Percentiles rank a stretch among this genome's conserved stretches.
Conservation (phyloP, 1,140 invertebrate species). For the Nephila pilipes region DNA sequence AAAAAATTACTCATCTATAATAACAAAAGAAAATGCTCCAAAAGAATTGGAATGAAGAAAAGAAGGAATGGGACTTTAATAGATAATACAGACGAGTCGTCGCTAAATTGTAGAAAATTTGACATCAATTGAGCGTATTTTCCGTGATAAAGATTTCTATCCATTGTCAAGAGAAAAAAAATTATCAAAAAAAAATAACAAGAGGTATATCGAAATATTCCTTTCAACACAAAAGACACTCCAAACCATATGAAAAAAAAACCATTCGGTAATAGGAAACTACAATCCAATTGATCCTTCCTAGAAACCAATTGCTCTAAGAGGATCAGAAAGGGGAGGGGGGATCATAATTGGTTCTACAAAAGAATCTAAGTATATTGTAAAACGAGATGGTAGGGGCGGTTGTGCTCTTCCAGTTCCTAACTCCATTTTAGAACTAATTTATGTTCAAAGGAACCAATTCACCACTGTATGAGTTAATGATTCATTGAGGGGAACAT, state of each 20-base stretch:
- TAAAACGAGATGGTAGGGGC: slow-evolving; percentile 1
- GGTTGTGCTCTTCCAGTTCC: background rate
- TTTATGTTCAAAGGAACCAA: background rate
- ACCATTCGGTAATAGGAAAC: background rate
- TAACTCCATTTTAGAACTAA: slow-evolving; percentile 22
- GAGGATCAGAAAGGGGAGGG: background rate
- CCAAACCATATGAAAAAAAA: background rate
- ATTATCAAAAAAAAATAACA: background rate
- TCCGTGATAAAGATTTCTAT: no score
- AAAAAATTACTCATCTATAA: no score
- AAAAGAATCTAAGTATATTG: slow-evolving; percentile 32
- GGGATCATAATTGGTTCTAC: slow-evolving; percentile 3
- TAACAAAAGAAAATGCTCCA: no score
- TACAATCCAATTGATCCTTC: background rate
- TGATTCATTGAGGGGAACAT: background rate
- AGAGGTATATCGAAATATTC: background rate
- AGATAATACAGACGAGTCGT: no score
- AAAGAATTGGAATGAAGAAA: no score
- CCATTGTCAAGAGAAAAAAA: no score
- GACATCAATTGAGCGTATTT: no score
- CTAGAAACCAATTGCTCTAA: background rate
- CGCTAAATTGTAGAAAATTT: no score
- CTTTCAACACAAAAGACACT: background rate
- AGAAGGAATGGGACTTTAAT: no score
- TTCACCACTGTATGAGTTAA: background rate